A percentile compares a stretch with the other conserved stretches of the same genome.
Conservation (phyloP, 2,888 invertebrate species). For the Tenthredo livida region DNA sequence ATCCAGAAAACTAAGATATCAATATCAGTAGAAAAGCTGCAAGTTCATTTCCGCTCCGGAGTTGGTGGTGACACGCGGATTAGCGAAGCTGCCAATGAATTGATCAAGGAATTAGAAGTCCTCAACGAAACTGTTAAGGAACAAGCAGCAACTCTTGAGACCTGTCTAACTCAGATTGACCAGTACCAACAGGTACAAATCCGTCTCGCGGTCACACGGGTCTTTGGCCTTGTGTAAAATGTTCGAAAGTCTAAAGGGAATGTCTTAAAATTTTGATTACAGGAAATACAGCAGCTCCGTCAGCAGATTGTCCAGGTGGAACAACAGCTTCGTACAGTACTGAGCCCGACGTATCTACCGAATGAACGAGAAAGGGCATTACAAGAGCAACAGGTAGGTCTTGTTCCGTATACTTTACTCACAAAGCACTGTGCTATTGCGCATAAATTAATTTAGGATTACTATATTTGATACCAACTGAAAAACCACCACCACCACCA, state of each 20-base stretch:
- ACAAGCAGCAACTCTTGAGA: conserved; percentile 85
- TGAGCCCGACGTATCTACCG: conserved; percentile 91
- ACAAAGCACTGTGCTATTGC: conserved; percentile 65
- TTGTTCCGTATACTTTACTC: conserved; percentile 53
- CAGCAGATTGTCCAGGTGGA: conserved; percentile 93
- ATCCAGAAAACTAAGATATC: conserved; percentile 94
- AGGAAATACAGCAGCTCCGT: conserved; percentile 91
- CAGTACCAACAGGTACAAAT: conserved; percentile 86
- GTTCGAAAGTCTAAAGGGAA: conserved; percentile 43
- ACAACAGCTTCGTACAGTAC: conserved; percentile 90
- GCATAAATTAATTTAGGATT: conserved; percentile 62
- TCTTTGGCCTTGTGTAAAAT: conserved; percentile 36
- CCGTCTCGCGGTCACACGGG: conserved; percentile 17
- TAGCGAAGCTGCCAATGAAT: conserved; percentile 85
- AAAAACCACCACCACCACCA: conserved; percentile 70
- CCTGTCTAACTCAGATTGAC: conserved; percentile 91
- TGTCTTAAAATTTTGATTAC: conserved; percentile 62
- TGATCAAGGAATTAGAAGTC: conserved; percentile 85
- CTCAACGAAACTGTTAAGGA: conserved; percentile 82
- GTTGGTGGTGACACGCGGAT: conserved; percentile 90
- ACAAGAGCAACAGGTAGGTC: conserved; percentile 93
- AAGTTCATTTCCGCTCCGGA: conserved; percentile 94
- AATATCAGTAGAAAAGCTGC: conserved; percentile 93
- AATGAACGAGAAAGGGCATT: conserved; percentile 90
- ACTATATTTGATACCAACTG: conserved; percentile 72